A percentile compares a stretch with the other conserved stretches of the same genome.
phyloP scores from a whole-genome alignment of 2,888 invertebrate genomes.

The Parnassius glacialis region DNA sequence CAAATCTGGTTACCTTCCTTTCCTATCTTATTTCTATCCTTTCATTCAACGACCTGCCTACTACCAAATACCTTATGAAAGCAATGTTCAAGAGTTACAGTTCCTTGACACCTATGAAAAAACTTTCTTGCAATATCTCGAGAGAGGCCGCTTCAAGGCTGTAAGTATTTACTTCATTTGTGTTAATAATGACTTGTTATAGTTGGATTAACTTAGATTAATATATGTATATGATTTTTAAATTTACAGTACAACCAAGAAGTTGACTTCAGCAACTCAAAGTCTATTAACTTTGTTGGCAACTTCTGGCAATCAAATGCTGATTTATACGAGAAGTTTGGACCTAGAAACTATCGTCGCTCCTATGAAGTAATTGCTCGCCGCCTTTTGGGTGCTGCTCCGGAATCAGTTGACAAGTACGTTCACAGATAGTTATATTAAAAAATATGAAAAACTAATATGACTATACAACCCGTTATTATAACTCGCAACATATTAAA shows the following conservation, averaged over 20 bases:
- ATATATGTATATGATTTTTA: slow-evolving; percentile 5
- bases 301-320: slow-evolving; percentile 75
- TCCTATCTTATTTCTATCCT: slow-evolving; percentile 50
- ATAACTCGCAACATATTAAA: too few species aligned
- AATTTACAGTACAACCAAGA: slow-evolving; percentile 57
- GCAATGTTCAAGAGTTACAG: slow-evolving; percentile 65
- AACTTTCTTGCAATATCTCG: slow-evolving; percentile 70
- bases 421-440: slow-evolving; percentile 7
- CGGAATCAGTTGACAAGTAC: slow-evolving; percentile 36
- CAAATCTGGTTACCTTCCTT: slow-evolving; percentile 55
- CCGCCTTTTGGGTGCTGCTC: slow-evolving; percentile 51
- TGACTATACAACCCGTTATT: too few species aligned
- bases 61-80: slow-evolving; percentile 80
- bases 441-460: too few species aligned
- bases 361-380: slow-evolving; percentile 82
- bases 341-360: slow-evolving; percentile 59
- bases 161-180: slow-evolving; percentile 54
- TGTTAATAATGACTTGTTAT: not conserved
- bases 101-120: slow-evolving; percentile 83
- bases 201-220: not conserved
- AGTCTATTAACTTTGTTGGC: slow-evolving; percentile 75
- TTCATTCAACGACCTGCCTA: slow-evolving; percentile 76
- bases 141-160: slow-evolving; percentile 82
- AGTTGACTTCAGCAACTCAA: slow-evolving; percentile 52
- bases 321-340: slow-evolving; percentile 62